Conservation (phyloP, 2,888 invertebrate species). For the Empis livida region DNA sequence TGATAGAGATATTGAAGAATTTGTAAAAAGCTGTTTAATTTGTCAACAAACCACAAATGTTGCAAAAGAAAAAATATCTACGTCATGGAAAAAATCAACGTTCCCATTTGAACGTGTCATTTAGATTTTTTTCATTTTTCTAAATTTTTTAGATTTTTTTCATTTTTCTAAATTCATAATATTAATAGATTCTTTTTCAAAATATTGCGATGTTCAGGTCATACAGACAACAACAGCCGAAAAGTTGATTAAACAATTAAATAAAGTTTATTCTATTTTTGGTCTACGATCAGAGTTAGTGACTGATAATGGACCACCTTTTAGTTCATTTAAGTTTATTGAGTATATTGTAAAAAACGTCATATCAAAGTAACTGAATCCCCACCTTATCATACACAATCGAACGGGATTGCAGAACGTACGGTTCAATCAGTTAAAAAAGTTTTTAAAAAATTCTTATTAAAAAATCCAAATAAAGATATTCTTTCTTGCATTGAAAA, state of each 20-base stretch:
- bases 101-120: conserved; percentile 10
- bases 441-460: conserved; percentile 7
- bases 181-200: conserved; percentile 4
- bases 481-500: background rate
- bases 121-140: conserved; percentile 8
- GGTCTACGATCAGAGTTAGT: conserved; percentile 8
- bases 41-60: background rate
- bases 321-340: conserved; percentile 5
- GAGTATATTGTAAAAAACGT: conserved; percentile 5
- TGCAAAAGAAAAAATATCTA: too few species aligned
- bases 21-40: background rate
- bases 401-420: conserved; percentile 14
- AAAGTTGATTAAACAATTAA: conserved; percentile 3
- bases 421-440: conserved; percentile 15
- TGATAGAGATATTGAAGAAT: background rate
- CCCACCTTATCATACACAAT: conserved; percentile 14
- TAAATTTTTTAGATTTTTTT: conserved; percentile 7
- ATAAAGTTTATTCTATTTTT: conserved; percentile 6
- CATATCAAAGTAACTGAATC: conserved; percentile 10
- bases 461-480: background rate
- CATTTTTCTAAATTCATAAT: conserved; percentile 1
- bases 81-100: background rate
- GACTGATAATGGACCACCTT: conserved; percentile 9
- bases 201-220: conserved; percentile 1
- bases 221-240: conserved; percentile 1